Percentiles rank a stretch among this genome's conserved stretches.
Conservation (phyloP, 2,113 vertebrate genomes). For the Malurus alboscapulatus region DNA sequence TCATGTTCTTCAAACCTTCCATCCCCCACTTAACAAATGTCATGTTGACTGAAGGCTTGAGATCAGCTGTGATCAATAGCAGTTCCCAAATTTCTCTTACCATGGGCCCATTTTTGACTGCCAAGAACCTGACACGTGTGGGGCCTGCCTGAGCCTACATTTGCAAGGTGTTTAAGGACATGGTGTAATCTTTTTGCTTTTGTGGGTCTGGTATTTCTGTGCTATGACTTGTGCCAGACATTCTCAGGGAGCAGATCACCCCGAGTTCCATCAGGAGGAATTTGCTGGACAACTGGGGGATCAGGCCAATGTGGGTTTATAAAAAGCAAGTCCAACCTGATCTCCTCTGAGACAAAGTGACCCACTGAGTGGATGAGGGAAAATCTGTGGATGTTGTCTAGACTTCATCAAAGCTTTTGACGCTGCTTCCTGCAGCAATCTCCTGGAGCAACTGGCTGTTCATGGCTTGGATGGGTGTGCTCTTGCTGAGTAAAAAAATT, state of each 20-base stretch:
- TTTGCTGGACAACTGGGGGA: background rate
- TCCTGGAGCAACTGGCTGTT: background rate
- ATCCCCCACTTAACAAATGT: background rate
- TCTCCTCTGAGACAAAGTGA: background rate
- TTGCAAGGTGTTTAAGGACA: background rate
- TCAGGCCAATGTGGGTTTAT: background rate
- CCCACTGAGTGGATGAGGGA: background rate
- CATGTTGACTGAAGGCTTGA: background rate
- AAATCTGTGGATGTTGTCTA: background rate
- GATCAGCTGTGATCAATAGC: accelerated
- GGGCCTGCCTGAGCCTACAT: background rate
- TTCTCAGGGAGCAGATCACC: background rate
- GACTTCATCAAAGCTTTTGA: background rate
- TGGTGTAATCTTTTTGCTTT: background rate
- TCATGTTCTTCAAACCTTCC: background rate
- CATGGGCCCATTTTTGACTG: background rate
- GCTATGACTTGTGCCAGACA: background rate
- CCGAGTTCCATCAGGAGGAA: accelerated
- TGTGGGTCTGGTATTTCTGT: background rate
- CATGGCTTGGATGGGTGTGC: background rate
- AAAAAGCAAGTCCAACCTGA: background rate
- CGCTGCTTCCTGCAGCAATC: accelerated
- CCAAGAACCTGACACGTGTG: background rate
- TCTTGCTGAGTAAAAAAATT: background rate
- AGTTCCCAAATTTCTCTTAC: background rate